A percentile compares a stretch with the other conserved stretches of the same genome.
Conservation (phyloP, 2,113 vertebrate genomes). For the Muntiacus reevesi region DNA sequence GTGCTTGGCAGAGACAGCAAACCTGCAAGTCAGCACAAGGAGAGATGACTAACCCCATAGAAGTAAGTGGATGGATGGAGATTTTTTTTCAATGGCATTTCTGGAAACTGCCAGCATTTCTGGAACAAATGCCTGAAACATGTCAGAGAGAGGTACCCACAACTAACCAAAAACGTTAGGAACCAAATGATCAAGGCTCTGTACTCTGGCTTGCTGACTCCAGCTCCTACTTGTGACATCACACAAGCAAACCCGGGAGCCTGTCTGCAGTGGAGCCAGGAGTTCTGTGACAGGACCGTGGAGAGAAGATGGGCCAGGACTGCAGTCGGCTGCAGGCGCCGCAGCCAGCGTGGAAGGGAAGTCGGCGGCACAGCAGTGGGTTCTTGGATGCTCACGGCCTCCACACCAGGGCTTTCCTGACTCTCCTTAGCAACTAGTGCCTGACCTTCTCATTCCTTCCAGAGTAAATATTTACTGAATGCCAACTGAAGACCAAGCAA, state of each 20-base stretch:
- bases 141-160: background rate
- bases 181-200: background rate
- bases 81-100: background rate
- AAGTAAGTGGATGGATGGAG: background rate
- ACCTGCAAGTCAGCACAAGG: background rate
- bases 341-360: background rate
- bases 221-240: background rate
- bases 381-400: background rate
- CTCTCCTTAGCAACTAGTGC: background rate
- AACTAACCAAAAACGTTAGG: background rate
- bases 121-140: background rate
- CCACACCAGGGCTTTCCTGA: background rate
- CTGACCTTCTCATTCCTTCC: background rate
- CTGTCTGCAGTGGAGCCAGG: background rate
- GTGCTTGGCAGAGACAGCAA: background rate
- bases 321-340: background rate
- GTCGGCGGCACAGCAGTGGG: background rate
- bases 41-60: too few species aligned
- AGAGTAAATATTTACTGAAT: background rate
- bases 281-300: fast-evolving
- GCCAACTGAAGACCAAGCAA: background rate
- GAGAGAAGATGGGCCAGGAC: background rate
- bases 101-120: background rate
- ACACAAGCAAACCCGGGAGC: background rate
- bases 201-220: background rate